Percentiles rank a stretch among this genome's conserved stretches.
Conservation (phyloP, 2,888 invertebrate species). For the Xylophagus ater region DNA sequence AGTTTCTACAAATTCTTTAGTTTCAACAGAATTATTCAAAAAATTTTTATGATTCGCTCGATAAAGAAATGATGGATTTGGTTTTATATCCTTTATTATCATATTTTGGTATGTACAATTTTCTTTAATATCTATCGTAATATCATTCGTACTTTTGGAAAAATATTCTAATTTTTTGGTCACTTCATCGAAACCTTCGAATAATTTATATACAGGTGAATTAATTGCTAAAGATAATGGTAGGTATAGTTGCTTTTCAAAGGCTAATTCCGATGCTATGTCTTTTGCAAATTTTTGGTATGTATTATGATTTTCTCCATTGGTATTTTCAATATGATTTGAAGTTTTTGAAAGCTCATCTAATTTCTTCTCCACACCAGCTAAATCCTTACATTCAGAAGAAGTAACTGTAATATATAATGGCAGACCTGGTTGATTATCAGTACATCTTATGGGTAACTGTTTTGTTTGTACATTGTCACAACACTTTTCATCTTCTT, state of each 20-base stretch:
- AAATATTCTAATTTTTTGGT: conserved; percentile 29
- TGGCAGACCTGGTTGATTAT: too few relatives aligned
- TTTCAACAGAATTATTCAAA: conserved; percentile 10
- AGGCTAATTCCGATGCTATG: too few relatives aligned
- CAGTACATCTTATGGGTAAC: too few relatives aligned
- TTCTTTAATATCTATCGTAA: conserved; percentile 15
- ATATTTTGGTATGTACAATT: conserved; percentile 34
- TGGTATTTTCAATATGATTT: too few relatives aligned
- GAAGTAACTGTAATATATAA: too few relatives aligned
- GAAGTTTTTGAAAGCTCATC: too few relatives aligned
- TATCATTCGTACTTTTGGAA: conserved; percentile 17
- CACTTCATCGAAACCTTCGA: conserved; percentile 31
- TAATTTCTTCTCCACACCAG: too few relatives aligned
- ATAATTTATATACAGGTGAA: conserved; percentile 30
- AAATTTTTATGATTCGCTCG: conserved; percentile 39
- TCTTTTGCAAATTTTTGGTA: too few relatives aligned
- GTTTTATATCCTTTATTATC: conserved; percentile 41
- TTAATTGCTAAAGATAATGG: too few relatives aligned
- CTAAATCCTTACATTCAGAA: too few relatives aligned
- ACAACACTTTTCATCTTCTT: background rate
- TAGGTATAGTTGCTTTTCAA: too few relatives aligned
- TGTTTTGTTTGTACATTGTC: background rate
- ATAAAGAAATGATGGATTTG: conserved; percentile 58
- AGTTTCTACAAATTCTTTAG: conserved; percentile 27
- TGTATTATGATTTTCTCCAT: too few relatives aligned